phyloP scores from a whole-genome alignment of 2,113 vertebrate genomes.

The Cynoglossus semilaevis region DNA sequence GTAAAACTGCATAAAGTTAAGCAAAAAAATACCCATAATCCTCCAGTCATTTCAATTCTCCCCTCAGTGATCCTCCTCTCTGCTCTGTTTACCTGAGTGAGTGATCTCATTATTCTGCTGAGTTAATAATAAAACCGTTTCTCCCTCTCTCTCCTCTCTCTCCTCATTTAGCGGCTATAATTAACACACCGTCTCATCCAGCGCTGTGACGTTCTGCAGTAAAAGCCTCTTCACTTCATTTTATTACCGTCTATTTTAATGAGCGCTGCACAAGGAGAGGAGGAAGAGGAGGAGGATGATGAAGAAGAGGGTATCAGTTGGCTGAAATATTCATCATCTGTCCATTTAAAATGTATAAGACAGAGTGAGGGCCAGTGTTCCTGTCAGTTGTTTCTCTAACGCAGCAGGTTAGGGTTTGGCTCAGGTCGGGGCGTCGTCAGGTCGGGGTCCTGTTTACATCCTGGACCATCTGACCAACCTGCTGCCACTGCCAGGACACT shows the following conservation, averaged over 20 bases:
- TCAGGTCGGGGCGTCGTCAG: background rate
- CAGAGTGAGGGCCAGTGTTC: background rate
- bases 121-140: constrained; percentile 13
- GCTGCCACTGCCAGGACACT: background rate
- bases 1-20: too few species aligned
- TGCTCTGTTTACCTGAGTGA: constrained; percentile 23
- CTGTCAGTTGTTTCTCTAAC: background rate
- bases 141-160: background rate
- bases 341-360: too few species aligned
- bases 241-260: background rate
- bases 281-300: too few species aligned
- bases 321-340: too few species aligned
- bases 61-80: background rate
- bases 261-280: too few species aligned
- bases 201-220: too few species aligned
- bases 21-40: too few species aligned
- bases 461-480: constrained; percentile 38
- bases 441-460: constrained; percentile 38
- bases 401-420: background rate
- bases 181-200: constrained; percentile 19
- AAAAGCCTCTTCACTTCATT: too few species aligned
- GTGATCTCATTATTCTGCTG: constrained; percentile 33
- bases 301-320: background rate
- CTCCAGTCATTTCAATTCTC: too few species aligned
- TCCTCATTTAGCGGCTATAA: constrained; percentile 13